Evolutionary conservation across 2,113 vertebrate species (phyloP).

Genomic region (Corythaeola cristata): DNA sequence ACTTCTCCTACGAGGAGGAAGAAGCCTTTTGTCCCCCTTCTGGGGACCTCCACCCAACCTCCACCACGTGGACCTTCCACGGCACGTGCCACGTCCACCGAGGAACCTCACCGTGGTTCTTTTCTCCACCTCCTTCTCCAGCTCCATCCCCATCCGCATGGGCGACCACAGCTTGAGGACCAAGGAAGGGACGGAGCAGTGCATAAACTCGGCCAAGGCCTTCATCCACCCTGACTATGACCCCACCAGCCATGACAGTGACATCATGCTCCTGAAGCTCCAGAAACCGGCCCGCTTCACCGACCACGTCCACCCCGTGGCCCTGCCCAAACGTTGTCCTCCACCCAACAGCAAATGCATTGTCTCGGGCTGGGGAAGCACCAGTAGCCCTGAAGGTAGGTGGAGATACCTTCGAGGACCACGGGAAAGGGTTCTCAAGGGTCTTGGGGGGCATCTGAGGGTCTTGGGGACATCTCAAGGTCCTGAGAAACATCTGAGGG

Average conservation of each 20-base stretch:
- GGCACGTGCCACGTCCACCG: rapidly evolving
- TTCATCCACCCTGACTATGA: conserved; percentile 64
- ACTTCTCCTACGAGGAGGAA: not conserved
- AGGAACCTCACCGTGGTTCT: not conserved
- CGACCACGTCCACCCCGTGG: conserved; percentile 65
- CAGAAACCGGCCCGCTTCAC: conserved; percentile 66
- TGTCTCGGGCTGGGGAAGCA: conserved; percentile 85
- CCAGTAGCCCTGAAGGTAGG: conserved; percentile 75
- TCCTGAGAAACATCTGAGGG: not conserved
- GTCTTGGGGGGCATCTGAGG: too few species aligned
- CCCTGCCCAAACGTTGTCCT: conserved; percentile 76
- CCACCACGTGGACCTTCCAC: not conserved
- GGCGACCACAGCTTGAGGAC: conserved; percentile 45
- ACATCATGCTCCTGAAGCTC: conserved; percentile 86
- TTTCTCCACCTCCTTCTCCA: not conserved
- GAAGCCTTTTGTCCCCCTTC: too few species aligned
- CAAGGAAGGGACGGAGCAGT: conserved; percentile 42
- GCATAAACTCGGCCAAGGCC: not conserved
- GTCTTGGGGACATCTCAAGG: too few species aligned
- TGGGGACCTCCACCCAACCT: not conserved
- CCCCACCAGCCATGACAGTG: conserved; percentile 76
- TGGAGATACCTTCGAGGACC: too few species aligned
- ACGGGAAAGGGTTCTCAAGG: too few species aligned
- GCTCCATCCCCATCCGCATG: conserved; percentile 33
- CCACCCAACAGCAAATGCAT: conserved; percentile 67